These are phyloP conservation scores for Poeciliopsis occidentalis DNA, from an alignment of 2,113 vertebrate species.

Conservation along the genomic window DNA sequence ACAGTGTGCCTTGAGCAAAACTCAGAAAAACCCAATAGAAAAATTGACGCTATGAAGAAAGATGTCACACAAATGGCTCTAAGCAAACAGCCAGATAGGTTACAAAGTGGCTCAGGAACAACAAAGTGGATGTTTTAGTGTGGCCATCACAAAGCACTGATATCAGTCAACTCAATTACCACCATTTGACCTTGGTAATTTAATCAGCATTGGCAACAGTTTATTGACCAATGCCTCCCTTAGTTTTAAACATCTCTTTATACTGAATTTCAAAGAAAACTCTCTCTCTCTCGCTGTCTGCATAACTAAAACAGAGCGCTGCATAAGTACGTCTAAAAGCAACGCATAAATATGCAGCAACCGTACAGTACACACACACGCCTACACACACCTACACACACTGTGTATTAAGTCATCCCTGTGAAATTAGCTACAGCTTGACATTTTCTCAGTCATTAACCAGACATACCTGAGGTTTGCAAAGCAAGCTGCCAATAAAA, in stretches of 20 bases:
- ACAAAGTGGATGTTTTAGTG: no score
- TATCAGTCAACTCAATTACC: no score
- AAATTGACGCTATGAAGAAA: no score
- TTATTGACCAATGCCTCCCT: background rate
- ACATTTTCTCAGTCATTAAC: slow-evolving; percentile 5
- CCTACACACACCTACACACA: no score
- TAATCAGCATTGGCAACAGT: background rate
- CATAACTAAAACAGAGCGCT: background rate
- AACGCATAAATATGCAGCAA: background rate
- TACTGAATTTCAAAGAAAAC: background rate
- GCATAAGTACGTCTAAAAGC: background rate
- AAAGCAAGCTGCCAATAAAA: slow-evolving; percentile 3
- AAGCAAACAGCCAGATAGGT: no score
- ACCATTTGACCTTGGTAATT: background rate
- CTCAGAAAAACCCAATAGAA: no score
- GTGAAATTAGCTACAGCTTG: slow-evolving; percentile 12
- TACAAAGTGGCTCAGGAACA: no score
- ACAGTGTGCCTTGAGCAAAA: no score
- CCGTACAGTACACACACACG: no score
- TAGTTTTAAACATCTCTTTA: background rate
- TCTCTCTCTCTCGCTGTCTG: background rate
- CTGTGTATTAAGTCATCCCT: no score
- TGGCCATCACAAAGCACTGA: no score
- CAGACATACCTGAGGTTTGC: slow-evolving; percentile 3
- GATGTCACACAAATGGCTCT: no score